Conservation (phyloP, 2,797 vertebrate species). For the Strix occidentalis region DNA sequence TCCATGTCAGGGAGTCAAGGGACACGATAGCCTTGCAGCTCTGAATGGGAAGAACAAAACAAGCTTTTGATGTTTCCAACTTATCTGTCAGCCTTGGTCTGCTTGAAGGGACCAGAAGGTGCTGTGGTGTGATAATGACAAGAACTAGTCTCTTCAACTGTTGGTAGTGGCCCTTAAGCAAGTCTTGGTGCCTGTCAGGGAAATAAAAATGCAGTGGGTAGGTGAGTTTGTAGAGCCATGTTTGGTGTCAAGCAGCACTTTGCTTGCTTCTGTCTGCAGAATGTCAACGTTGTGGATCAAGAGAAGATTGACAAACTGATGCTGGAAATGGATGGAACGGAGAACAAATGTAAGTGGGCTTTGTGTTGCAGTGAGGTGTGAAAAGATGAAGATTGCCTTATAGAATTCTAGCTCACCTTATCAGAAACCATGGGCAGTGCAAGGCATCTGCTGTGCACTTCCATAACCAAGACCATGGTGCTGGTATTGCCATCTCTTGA, state of each 20-base stretch:
- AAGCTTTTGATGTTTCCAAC: not conserved
- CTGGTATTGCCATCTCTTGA: not conserved
- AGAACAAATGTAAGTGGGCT: conserved; percentile 91
- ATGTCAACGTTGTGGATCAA: conserved; percentile 89
- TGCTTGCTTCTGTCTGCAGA: conserved; percentile 69
- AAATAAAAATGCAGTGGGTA: not conserved
- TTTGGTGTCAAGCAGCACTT: not conserved
- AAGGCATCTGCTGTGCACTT: not conserved
- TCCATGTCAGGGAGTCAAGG: not conserved
- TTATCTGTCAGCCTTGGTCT: not conserved
- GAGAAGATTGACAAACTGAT: conserved; percentile 95
- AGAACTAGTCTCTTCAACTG: not conserved
- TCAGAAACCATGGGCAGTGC: not conserved
- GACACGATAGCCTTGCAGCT: not conserved
- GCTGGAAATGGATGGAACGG: conserved; percentile 97
- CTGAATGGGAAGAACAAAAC: not conserved
- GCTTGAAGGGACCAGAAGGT: not conserved
- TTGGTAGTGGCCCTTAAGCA: not conserved
- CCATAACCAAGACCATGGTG: too few relatives aligned
- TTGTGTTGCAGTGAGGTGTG: not conserved
- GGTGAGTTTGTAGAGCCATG: not conserved
- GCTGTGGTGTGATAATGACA: not conserved
- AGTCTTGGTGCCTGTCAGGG: not conserved
- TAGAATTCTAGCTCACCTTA: not conserved
- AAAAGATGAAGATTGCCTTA: not conserved